Conservation (phyloP, 2,113 vertebrate species). For the Pristiophorus japonicus region DNA sequence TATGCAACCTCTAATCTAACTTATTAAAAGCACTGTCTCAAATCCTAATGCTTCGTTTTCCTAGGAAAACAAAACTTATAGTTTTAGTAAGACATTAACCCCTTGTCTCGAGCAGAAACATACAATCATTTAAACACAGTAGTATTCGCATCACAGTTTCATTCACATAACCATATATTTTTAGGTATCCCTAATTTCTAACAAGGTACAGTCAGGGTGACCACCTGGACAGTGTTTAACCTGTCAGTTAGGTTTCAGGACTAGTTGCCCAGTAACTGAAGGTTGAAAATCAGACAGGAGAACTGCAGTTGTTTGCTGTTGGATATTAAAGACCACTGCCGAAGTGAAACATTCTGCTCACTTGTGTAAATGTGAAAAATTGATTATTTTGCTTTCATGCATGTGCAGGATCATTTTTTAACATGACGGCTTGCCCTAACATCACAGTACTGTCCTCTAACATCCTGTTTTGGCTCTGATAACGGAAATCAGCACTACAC, state of each 20-base stretch:
- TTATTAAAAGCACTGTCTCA: no score
- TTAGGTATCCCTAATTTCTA: no score
- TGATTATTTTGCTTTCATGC: background rate
- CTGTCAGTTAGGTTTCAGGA: no score
- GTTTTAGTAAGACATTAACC: no score
- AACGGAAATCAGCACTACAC: background rate
- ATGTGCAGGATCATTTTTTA: background rate
- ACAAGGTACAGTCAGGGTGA: background rate
- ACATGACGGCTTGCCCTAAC: background rate
- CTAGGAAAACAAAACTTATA: no score
- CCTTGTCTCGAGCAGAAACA: no score
- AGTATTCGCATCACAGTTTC: no score
- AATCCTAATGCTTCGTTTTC: no score
- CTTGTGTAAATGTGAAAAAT: background rate
- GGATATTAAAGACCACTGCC: background rate
- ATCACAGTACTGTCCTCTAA: background rate
- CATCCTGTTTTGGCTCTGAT: background rate
- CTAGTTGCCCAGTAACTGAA: background rate
- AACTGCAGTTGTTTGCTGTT: background rate
- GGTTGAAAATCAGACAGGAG: background rate
- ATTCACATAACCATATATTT: no score
- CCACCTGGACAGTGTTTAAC: no score
- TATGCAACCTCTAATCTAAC: no score
- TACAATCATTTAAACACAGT: no score
- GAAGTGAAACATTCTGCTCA: background rate